Conservation (phyloP, 2,113 vertebrate species). For the Ailurus styani region DNA sequence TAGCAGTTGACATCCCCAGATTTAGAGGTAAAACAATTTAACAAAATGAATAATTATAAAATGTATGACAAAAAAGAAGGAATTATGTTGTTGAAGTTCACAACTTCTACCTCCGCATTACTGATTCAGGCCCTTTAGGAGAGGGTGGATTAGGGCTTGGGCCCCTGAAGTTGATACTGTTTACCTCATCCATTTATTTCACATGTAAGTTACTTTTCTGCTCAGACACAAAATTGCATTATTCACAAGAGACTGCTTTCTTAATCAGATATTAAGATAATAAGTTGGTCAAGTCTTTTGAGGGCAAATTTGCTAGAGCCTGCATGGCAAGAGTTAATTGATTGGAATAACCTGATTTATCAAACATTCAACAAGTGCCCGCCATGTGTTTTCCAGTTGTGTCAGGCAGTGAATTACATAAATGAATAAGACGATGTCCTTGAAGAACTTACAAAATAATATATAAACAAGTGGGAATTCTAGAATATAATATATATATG, state of each 20-base stretch:
- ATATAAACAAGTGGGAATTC: not conserved
- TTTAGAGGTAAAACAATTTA: not conserved
- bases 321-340: not conserved
- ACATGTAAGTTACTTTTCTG: not conserved
- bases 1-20: not conserved
- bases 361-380: not conserved
- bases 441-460: not conserved
- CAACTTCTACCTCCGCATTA: not conserved
- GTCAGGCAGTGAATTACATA: not conserved
- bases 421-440: not conserved
- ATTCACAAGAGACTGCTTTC: not conserved
- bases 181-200: not conserved
- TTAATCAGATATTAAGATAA: not conserved
- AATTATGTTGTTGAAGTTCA: not conserved
- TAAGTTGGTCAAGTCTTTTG: not conserved
- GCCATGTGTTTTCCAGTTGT: not conserved
- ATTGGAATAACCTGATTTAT: not conserved
- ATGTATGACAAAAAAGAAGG: not conserved
- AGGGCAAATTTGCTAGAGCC: not conserved
- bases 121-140: not conserved
- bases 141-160: no score
- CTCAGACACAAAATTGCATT: not conserved
- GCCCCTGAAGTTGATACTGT: not conserved
- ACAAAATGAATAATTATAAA: not conserved
- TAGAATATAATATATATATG: not conserved